phyloP scores from a whole-genome alignment of 2,888 invertebrate genomes.

The Willowsia nigromaculata region DNA sequence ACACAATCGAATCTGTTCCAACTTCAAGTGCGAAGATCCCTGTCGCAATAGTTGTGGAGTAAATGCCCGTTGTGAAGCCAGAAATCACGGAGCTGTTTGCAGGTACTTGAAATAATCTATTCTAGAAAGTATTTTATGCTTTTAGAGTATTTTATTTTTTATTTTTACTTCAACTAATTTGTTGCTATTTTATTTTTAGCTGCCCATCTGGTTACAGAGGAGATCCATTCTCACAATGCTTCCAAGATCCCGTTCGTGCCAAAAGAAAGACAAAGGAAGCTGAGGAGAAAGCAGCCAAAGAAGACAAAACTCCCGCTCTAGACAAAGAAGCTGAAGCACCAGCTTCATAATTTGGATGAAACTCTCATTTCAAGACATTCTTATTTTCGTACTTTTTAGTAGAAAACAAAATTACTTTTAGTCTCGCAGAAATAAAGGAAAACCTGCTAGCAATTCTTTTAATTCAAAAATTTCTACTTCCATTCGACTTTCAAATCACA shows the following conservation, averaged over 20 bases:
- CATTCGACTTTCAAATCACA: neutral
- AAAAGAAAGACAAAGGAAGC: constrained; percentile 72
- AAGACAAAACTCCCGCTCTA: neutral
- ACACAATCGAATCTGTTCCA: constrained; percentile 88
- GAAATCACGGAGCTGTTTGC: constrained; percentile 76
- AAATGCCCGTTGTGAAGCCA: constrained; percentile 83
- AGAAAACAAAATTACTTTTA: neutral
- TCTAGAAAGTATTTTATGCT: too few species aligned
- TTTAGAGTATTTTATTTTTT: too few species aligned
- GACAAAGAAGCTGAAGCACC: constrained; percentile 68
- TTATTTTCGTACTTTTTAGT: constrained; percentile 57
- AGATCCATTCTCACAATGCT: constrained; percentile 78
- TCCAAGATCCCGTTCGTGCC: constrained; percentile 75
- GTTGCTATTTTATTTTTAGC: neutral
- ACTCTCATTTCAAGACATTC: neutral
- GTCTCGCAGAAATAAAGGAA: neutral
- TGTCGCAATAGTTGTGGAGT: constrained; percentile 83
- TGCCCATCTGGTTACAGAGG: constrained; percentile 77
- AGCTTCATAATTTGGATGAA: constrained; percentile 13
- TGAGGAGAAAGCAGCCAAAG: constrained; percentile 39
- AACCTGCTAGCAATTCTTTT: neutral
- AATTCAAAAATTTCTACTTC: neutral
- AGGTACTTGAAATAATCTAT: too few species aligned
- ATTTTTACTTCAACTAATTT: neutral
- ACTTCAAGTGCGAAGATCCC: constrained; percentile 84